Evolutionary conservation across 2,888 invertebrate genomes (phyloP).

Genomic region (Folsomia manolachei): DNA sequence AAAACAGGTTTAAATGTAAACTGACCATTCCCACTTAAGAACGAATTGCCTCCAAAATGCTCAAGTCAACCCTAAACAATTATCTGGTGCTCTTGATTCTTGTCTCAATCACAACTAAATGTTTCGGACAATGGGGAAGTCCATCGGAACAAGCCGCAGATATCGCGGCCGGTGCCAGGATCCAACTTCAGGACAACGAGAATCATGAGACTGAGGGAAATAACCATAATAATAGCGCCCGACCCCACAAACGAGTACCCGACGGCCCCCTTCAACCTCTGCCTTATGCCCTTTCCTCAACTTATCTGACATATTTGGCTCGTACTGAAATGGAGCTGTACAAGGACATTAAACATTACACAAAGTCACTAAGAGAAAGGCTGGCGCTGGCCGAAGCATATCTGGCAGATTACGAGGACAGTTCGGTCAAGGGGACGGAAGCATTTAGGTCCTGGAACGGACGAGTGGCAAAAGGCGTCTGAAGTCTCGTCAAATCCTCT

Average conservation of each 20-base stretch:
- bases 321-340: conserved; percentile 42
- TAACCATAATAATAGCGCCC: neutral
- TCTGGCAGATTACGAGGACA: conserved; percentile 46
- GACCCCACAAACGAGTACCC: neutral
- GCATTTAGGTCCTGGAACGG: conserved; percentile 32
- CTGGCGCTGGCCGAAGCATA: conserved; percentile 42
- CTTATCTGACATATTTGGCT: conserved; percentile 47
- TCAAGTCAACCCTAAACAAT: neutral
- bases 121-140: conserved; percentile 28
- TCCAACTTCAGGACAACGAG: no score
- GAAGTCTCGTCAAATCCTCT: conserved; percentile 39
- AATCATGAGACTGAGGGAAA: neutral
- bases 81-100: conserved; percentile 10
- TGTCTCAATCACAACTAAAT: conserved; percentile 6
- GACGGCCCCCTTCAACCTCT: conserved; percentile 32
- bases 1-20: neutral
- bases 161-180: no score
- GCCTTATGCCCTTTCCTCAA: conserved; percentile 48
- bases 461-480: conserved; percentile 37
- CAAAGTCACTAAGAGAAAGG: conserved; percentile 43
- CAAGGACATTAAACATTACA: conserved; percentile 41
- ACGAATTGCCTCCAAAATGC: conserved; percentile 8
- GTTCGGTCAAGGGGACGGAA: conserved; percentile 34
- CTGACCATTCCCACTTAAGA: no score
- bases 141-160: neutral